Percentiles rank a stretch among this genome's conserved stretches.
Conservation (phyloP, 2,797 vertebrate species). For the Myotis findleyi region DNA sequence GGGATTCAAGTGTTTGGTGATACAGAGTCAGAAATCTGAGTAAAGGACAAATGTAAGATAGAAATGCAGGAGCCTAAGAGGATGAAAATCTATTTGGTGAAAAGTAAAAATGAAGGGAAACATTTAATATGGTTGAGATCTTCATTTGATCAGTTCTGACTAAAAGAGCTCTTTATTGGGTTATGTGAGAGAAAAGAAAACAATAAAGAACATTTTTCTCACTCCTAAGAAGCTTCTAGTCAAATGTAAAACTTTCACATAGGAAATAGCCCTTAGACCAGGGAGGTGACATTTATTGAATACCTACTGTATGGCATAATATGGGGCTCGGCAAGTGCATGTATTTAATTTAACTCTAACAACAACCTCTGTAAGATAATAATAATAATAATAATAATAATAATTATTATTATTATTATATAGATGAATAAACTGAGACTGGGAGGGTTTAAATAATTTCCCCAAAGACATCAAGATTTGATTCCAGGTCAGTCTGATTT, state of each 20-base stretch:
- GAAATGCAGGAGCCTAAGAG: neutral
- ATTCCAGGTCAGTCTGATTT: neutral
- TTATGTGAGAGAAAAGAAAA: neutral
- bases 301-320: neutral
- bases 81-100: neutral
- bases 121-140: neutral
- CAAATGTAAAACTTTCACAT: neutral
- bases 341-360: neutral
- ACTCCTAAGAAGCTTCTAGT: neutral
- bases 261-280: neutral
- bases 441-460: neutral
- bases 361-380: neutral
- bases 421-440: neutral
- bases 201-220: neutral
- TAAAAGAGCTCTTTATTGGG: neutral
- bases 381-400: neutral
- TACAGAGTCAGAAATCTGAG: neutral
- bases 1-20: neutral
- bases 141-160: neutral
- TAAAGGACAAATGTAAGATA: neutral
- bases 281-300: neutral
- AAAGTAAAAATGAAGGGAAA: slow-evolving; percentile 1
- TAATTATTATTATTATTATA: neutral
- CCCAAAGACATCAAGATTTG: neutral
- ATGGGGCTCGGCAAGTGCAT: neutral